phyloP scores from a whole-genome alignment of 1,140 invertebrate genomes.

The Heliconius eleuchia region DNA sequence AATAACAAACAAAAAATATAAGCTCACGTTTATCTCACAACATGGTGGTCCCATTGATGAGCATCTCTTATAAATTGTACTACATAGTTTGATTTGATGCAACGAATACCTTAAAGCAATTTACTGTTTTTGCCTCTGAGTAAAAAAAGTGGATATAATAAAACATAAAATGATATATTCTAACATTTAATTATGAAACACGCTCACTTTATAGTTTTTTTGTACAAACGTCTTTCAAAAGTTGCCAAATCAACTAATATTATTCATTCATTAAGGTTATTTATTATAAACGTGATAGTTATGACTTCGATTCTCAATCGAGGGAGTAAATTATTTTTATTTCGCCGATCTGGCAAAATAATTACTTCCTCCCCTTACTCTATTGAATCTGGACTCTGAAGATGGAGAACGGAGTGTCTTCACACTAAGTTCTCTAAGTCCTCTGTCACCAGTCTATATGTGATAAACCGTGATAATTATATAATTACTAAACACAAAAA shows the following conservation, averaged over 20 bases:
- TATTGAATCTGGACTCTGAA: no score
- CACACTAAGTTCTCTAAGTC: no score
- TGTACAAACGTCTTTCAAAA: neutral
- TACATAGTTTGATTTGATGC: conserved; percentile 17
- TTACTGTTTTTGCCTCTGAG: conserved; percentile 16
- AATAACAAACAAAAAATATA: neutral
- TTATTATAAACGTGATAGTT: no score
- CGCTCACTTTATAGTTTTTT: neutral
- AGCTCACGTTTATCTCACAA: neutral
- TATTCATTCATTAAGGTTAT: neutral
- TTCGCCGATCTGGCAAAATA: no score
- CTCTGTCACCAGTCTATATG: no score
- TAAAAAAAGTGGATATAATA: neutral
- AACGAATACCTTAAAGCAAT: conserved; percentile 22
- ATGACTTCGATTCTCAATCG: no score
- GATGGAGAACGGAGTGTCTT: no score
- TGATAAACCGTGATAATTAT: no score
- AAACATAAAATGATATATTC: neutral
- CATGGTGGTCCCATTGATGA: neutral
- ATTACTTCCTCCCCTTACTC: no score
- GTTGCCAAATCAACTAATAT: neutral
- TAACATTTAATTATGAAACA: neutral
- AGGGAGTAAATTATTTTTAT: neutral
- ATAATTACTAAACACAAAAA: no score
- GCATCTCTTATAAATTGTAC: conserved; percentile 25